These are phyloP conservation scores for Nothoprocta perdicaria DNA, from an alignment of 2,113 vertebrate species.

Conservation along the genomic window DNA sequence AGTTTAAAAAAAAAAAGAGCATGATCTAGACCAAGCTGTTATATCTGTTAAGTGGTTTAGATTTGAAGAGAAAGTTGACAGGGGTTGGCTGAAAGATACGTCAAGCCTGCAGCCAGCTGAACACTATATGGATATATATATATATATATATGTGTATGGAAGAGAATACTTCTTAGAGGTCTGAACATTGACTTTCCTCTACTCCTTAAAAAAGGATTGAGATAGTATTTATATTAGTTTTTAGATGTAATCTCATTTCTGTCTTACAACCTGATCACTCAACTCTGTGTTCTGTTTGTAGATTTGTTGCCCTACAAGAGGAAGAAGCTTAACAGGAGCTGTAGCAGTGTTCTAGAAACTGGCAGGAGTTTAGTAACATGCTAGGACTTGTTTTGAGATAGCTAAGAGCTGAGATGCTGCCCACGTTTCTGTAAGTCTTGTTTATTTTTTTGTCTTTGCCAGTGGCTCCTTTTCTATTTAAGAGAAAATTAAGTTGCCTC, in stretches of 20 bases:
- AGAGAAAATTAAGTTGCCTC: background rate
- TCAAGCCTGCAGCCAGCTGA: background rate
- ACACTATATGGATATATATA: background rate
- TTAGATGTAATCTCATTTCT: background rate
- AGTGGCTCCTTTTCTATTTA: background rate
- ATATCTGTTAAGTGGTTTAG: background rate
- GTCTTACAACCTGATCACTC: background rate
- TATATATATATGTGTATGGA: background rate
- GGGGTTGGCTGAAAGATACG: background rate
- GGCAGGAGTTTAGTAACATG: background rate
- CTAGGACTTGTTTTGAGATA: background rate
- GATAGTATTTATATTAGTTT: background rate
- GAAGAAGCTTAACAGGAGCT: background rate
- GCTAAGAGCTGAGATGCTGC: background rate
- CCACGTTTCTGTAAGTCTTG: background rate
- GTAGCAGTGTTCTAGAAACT: background rate
- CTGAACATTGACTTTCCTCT: background rate
- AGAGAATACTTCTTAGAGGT: background rate
- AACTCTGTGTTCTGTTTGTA: background rate
- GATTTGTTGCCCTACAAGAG: background rate
- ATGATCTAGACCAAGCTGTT: background rate
- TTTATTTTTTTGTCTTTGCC: background rate
- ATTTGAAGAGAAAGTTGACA: background rate
- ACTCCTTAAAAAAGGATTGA: background rate
- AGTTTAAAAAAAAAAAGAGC: background rate